Evolutionary conservation across 2,797 vertebrate species (phyloP), one percentile per base, ranked within the genome.

Genomic region (Myotis pilosus): DNA sequence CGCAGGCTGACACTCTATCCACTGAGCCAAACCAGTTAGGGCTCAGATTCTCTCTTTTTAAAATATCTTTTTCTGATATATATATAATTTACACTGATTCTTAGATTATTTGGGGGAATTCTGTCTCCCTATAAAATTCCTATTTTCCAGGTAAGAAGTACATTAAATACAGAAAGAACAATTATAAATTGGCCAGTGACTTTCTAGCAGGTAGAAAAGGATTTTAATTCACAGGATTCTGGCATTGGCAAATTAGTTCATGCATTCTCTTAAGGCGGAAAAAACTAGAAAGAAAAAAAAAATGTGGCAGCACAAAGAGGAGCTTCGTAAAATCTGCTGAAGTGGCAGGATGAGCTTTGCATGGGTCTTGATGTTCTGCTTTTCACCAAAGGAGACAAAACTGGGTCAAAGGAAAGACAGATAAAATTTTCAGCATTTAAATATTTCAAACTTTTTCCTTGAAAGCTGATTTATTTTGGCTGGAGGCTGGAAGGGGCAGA

Each of bases 381-480:
- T 82, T 94, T 93, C 49, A 93, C 1, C 23, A 76, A 94, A 87
- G 44, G 33, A 84, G 74, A 81, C 85, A 94, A 94, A 97, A 96
- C 66, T 28, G 53, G 64, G 81, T 64, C 69, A 91, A 94, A 57
- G 47, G 36, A 94, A 93, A 64, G 53, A 28, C 55, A 92, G 64
- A 87, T 62, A 51, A 86, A 94, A 30, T 83, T 86, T 94, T 84
- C 49, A 64, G 36, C 75, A 49, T 74, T 95, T 1, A 84, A 96
- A 96, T 96, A 44, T 74, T 81, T 89, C 75, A 92, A 3, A 0
- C 20, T 19, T 71, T 74, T 55, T 36, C 30, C n/a, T 25, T 91
- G 38, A 96, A 97, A 96, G 23, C 1, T 89, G 62, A 79, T 87
- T 86, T 79, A 36, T 16, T 95, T 28, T 68, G 36, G 25, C 72